Base-by-base conservation (phyloP, 2,888 invertebrate species). In the Cataglyphis livida region DNA sequence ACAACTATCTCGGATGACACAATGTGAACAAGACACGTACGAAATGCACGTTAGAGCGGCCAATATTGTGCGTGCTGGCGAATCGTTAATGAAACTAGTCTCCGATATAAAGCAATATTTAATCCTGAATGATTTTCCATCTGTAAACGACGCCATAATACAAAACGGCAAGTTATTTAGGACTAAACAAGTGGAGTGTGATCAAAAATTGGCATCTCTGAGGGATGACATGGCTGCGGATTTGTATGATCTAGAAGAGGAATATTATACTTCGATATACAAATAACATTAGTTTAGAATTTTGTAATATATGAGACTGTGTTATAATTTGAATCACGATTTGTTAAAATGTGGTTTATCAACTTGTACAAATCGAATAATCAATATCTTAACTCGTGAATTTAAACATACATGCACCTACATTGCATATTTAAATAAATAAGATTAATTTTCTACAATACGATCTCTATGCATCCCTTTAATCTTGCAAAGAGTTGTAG, bases 101-200 rank as follows among this genome's bases (percentile, higher is more conserved):
- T 98, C 99, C 0, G 99, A 99, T 94, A 98, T 99, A 86, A 99
- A 99, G 93, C 99, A 99, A 93, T 99, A 99, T 95, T 95, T 99
- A 64, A 99, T 99, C 91, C 96, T 99, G 28, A 99, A 99, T 94
- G 99, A 99, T 95, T 99, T 99, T 94, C 99, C 99, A 64, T 99
- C 99, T 1, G 98, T 99, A 0, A 99, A 99, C 94, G 99, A 99
- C 93, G 98, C 99, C 0, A 99, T 99, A 87, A 97, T 98, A n/a
- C 97, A 98, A 90, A 99, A 98, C 93, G 98, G 98, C 0, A 98
- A 98, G 93, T 95, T 98, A 15, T 98, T 98, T 93, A 96, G 98
- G 81, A 97, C 97, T 0, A 98, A 98, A 93, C 98, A 99, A 95
- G 97, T 97, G 66, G 98, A 98, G 93, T 98, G 98, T 94, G 99